A percentile compares a stretch with the other conserved stretches of the same genome.
Conservation (phyloP, 2,888 invertebrate genomes). For the Pyralis farinalis region DNA sequence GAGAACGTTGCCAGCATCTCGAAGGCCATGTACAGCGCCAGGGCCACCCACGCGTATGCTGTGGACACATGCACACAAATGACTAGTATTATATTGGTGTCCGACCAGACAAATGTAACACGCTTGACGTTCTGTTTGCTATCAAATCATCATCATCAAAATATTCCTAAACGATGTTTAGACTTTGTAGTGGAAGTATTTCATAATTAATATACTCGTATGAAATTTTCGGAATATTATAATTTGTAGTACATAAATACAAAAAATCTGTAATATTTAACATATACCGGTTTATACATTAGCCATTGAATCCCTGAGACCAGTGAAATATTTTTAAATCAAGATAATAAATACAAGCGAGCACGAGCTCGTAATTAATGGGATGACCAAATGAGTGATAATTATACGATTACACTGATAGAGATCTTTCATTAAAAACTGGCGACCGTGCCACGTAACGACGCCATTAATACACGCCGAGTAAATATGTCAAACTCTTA, state of each 20-base stretch:
- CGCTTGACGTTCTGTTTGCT: too few relatives aligned
- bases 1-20: conserved; percentile 85
- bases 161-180: too few relatives aligned
- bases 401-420: not conserved
- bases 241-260: too few relatives aligned
- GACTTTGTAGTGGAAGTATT: too few relatives aligned
- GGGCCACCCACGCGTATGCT: conserved; percentile 62
- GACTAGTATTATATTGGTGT: too few relatives aligned
- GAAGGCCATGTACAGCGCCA: conserved; percentile 80
- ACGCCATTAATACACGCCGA: not conserved
- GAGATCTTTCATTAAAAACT: not conserved
- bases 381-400: not conserved
- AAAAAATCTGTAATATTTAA: too few relatives aligned
- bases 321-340: not conserved
- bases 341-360: not conserved
- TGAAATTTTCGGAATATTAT: too few relatives aligned
- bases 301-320: not conserved
- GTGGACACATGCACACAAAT: too few relatives aligned
- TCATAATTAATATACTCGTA: too few relatives aligned
- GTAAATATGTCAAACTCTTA: conserved; percentile 17
- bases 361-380: not conserved
- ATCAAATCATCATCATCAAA: too few relatives aligned
- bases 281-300: too few relatives aligned
- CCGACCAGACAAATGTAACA: too few relatives aligned
- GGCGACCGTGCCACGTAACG: not conserved